Evolutionary conservation across 2,888 invertebrate genomes (phyloP), one percentile per base, ranked within the genome.

Genomic region (Macaria notata): DNA sequence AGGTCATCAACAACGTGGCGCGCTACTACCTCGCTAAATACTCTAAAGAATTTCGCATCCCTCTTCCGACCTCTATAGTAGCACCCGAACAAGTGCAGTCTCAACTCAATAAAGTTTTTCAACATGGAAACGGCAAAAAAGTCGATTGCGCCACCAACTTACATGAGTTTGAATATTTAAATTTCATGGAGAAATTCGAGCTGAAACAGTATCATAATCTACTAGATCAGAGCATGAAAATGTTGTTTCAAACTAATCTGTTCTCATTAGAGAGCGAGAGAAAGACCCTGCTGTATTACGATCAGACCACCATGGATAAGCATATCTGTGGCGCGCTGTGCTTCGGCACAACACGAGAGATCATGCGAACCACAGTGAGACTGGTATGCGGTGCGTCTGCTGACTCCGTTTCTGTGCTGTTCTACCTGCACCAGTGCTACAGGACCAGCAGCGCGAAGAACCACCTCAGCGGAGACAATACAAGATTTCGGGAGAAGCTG

Each of bases 351-450:
- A 84, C 88, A 0, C 78, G 86, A 41, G 85, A 85, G 57, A 83
- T 90, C 33, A 90, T 91, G 88, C 76, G 88, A 47, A 79, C 75
- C 31, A 83, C 76, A 3, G 87, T 92, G 0, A 72, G 76, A 45
- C 66, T 91, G 31, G 83, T 86, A 0, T 91, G 92, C 55, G 88
- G 92, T 3, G 81, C 81, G 1, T 63, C 82, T 7, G 70, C 90
- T 0, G 63, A 79, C 36, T 70, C 69, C 6, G 85, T 92, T 0
- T 92, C 91, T 2, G 80, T 92, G 1, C 74, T 92, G 9, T 92
- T 90, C 65, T 92, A 85, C 59, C 79, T 92, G 1, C 88, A 91
- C 51, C 87, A 91, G 62, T 88, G 89, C 59, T 82, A 84, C 54
- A 79, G 88, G 67, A 81, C 83, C 1, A 81, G 78, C 50, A 78